These are phyloP conservation scores for Crax fasciolata DNA, from an alignment of 2,797 vertebrate species.

Conservation along the genomic window DNA sequence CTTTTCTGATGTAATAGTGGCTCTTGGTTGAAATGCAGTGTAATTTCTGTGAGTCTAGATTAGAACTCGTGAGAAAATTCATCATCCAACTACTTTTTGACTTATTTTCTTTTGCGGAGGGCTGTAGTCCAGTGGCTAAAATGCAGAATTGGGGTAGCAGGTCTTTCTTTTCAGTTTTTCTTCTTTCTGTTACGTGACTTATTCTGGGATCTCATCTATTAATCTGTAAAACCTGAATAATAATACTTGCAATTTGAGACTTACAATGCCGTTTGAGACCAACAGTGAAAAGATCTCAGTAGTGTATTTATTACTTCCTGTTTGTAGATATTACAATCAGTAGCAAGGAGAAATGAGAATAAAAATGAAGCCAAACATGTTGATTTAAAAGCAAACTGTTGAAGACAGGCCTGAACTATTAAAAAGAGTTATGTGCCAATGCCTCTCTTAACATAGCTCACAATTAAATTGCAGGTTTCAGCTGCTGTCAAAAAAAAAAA, in stretches of 20 bases:
- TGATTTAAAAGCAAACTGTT: constrained; percentile 39
- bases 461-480: constrained; percentile 41
- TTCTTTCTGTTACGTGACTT: background rate
- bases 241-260: constrained; percentile 47
- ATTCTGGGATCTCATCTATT: constrained; percentile 29
- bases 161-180: constrained; percentile 22
- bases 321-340: constrained; percentile 33
- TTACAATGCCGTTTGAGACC: constrained; percentile 30
- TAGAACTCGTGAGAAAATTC: background rate
- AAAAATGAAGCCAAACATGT: constrained; percentile 12
- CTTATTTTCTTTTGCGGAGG: background rate
- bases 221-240: constrained; percentile 39
- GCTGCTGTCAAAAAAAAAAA: background rate
- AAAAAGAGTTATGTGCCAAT: background rate
- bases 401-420: background rate
- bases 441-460: background rate
- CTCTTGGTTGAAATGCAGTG: background rate
- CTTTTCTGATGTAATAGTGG: background rate
- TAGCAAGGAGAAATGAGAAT: constrained; percentile 31
- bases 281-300: constrained; percentile 30
- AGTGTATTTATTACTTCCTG: constrained; percentile 28
- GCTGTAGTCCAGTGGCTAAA: background rate
- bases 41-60: constrained; percentile 10
- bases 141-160: background rate
- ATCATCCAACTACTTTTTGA: background rate